Evolutionary conservation across 2,797 vertebrate genomes (phyloP).

Genomic region (Protonibea diacanthus): DNA sequence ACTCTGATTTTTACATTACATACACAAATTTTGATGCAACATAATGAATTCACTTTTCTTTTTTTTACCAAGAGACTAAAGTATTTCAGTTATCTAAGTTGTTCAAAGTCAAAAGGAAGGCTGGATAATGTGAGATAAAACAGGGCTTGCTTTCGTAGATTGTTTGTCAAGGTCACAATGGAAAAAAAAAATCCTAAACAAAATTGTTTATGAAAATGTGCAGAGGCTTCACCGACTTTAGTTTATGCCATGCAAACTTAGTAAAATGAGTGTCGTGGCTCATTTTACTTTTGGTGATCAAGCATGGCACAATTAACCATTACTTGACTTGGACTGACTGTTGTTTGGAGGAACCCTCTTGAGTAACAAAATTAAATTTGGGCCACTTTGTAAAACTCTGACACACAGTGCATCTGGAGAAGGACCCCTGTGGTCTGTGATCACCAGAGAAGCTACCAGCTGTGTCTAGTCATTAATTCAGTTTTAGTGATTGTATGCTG

Average conservation of each 20-base stretch:
- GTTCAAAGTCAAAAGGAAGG: not conserved
- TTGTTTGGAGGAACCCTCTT: too few species aligned
- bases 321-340: not conserved
- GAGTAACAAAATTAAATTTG: not conserved
- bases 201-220: not conserved
- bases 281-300: not conserved
- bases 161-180: conserved; percentile 11
- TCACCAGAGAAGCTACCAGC: not conserved
- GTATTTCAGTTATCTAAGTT: not conserved
- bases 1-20: too few species aligned
- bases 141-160: not conserved
- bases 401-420: too few species aligned
- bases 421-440: not conserved
- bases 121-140: not conserved
- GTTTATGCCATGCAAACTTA: not conserved
- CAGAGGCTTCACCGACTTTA: not conserved
- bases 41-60: too few species aligned
- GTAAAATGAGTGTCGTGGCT: not conserved
- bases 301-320: not conserved
- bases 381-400: not conserved
- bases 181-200: conserved; percentile 18
- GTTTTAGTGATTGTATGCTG: not conserved
- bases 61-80: too few species aligned
- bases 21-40: too few species aligned
- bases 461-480: not conserved